Evolutionary conservation across 2,113 vertebrate species (phyloP).

Genomic region (Suncus etruscus): DNA sequence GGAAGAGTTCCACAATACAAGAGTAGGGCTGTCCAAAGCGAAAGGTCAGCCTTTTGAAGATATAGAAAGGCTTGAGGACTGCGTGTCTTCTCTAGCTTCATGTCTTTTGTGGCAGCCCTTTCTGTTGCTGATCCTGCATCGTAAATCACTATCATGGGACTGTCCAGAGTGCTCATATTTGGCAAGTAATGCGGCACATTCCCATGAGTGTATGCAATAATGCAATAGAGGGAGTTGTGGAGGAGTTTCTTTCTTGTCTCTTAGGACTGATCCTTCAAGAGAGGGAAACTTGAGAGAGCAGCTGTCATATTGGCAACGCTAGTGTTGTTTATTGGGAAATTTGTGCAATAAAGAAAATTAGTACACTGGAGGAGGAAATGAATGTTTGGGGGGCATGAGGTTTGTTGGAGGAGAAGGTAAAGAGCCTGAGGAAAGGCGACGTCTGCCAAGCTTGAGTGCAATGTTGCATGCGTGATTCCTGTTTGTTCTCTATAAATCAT

Average conservation of each 20-base stretch:
- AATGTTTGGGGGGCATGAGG: not conserved
- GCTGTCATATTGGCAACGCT: not conserved
- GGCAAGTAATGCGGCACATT: not conserved
- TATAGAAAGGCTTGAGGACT: not conserved
- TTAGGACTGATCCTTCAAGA: not conserved
- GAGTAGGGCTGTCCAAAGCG: not conserved
- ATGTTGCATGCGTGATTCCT: not conserved
- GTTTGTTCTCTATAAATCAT: not conserved
- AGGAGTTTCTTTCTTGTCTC: not conserved
- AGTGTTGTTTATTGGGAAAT: not conserved
- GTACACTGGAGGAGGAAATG: not conserved
- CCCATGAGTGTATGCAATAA: too few species aligned
- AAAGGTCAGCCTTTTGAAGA: not conserved
- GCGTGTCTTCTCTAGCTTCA: not conserved
- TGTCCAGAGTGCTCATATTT: not conserved
- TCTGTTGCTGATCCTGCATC: not conserved
- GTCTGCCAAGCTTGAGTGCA: too few species aligned
- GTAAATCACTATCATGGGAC: not conserved
- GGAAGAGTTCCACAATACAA: not conserved
- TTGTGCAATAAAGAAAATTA: not conserved
- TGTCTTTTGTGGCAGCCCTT: not conserved
- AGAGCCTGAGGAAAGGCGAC: accelerated
- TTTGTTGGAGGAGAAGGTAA: not conserved
- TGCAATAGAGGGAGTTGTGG: too few species aligned
- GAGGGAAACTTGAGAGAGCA: not conserved